phyloP scores from a whole-genome alignment of 2,113 vertebrate genomes.

The Chaenocephalus aceratus region DNA sequence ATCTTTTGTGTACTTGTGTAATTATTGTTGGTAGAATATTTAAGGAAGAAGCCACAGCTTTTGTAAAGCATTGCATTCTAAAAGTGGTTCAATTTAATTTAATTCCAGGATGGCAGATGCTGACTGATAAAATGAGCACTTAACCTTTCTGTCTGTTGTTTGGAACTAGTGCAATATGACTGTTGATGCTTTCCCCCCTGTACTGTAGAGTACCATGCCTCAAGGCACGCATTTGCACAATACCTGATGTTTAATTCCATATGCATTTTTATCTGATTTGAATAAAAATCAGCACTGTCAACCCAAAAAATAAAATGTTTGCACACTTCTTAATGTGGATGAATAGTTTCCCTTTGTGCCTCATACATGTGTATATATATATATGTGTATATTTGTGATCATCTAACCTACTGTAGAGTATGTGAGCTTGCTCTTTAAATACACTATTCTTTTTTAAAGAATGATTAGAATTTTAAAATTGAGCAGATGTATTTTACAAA shows the following conservation, averaged over 20 bases:
- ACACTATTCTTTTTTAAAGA: neutral
- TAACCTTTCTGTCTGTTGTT: slow-evolving; percentile 10
- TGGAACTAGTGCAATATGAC: slow-evolving; percentile 53
- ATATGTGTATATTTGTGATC: neutral
- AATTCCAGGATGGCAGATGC: neutral
- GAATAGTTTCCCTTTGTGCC: neutral
- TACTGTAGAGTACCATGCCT: slow-evolving; percentile 42
- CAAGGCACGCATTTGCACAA: slow-evolving; percentile 60
- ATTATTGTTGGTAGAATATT: slow-evolving; percentile 28
- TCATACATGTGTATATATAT: neutral
- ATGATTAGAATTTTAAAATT: neutral
- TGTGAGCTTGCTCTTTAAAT: neutral
- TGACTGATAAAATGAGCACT: slow-evolving; percentile 27
- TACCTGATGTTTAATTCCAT: slow-evolving; percentile 47
- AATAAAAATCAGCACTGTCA: slow-evolving; percentile 25
- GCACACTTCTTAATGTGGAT: slow-evolving; percentile 27
- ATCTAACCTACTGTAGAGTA: neutral
- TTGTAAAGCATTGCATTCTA: slow-evolving; percentile 25
- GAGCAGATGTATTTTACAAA: neutral
- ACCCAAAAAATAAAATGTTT: slow-evolving; percentile 61
- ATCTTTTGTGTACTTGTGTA: slow-evolving; percentile 23
- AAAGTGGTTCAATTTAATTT: slow-evolving; percentile 16
- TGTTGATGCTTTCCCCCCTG: slow-evolving; percentile 45
- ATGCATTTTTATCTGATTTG: slow-evolving; percentile 52
- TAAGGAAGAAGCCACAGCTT: slow-evolving; percentile 5